Evolutionary conservation across 2,888 invertebrate species (phyloP).

Genomic region (Hydriomena furcata): DNA sequence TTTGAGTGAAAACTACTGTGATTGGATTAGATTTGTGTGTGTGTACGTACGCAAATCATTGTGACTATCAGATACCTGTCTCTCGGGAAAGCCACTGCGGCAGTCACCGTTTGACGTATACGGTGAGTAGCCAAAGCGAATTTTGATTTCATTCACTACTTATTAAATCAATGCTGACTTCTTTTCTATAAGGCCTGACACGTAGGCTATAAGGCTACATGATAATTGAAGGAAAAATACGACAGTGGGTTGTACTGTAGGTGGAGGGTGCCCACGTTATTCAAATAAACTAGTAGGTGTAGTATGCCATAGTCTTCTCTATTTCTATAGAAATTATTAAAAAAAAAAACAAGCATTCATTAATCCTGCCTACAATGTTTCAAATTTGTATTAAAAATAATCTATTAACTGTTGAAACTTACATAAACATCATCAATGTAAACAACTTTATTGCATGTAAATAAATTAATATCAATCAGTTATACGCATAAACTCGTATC

Average conservation of each 20-base stretch:
- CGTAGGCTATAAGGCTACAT: slow-evolving; percentile 58
- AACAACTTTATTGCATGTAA: background rate
- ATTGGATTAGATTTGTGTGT: slow-evolving; percentile 48
- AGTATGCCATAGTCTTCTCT: slow-evolving; percentile 59
- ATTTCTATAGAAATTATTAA: slow-evolving; percentile 21
- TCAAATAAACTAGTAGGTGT: slow-evolving; percentile 64
- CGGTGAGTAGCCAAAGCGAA: slow-evolving; percentile 69
- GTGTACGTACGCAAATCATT: slow-evolving; percentile 38
- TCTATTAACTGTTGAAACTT: too few species aligned
- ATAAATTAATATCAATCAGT: background rate
- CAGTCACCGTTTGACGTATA: slow-evolving; percentile 61
- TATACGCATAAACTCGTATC: background rate
- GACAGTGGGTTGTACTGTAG: slow-evolving; percentile 73
- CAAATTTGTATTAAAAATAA: too few species aligned
- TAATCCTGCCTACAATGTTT: background rate
- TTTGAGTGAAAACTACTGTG: slow-evolving; percentile 43
- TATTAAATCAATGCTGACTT: slow-evolving; percentile 48
- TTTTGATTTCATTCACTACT: slow-evolving; percentile 51
- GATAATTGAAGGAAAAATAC: slow-evolving; percentile 61
- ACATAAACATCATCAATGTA: too few species aligned
- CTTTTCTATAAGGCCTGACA: slow-evolving; percentile 60
- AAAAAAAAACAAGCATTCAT: background rate
- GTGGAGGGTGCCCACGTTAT: slow-evolving; percentile 78
- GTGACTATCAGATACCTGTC: slow-evolving; percentile 40
- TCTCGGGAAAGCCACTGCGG: slow-evolving; percentile 62